Base-by-base conservation (phyloP, 1,140 invertebrate genomes). In the Sycophila sp. region DNA sequence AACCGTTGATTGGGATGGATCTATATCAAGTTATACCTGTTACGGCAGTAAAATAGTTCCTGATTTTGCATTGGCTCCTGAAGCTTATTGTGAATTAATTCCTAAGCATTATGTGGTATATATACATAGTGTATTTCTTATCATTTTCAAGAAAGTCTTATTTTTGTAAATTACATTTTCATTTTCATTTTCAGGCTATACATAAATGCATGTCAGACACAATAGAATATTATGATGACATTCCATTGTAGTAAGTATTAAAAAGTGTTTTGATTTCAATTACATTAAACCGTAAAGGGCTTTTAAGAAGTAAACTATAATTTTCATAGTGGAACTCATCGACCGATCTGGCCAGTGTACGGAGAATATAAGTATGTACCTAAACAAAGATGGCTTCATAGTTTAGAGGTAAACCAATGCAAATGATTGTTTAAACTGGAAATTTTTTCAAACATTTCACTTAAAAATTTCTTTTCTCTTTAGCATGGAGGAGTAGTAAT, bases 341-440 rank as follows among this genome's bases (percentile, higher is more conserved):
- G 94, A 75, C 93, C 94, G 26, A 82, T 94, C 11, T 95, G 94
- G 90, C 90, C 94, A 10, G 85, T 88, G 49, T 97, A 93, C 84
- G 95, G 95, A 40, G 92, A 94, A 82, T 96, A 96, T 80, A 87
- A 85, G 63, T 96, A 91, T 84, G 68, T 96, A 40, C 95, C 95
- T 7, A 88, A 84, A 58, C 94, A 97, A 80, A 85, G 95, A 75
- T 97, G 94, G 93, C 72, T 96, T 7, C 94, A 96, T 77, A 95
- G 89, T 82, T 84, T 96, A 34, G 94, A 96, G 85, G 90, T 91
- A 84, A 80, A 62, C 76, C 13, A n/a, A 7, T 47, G 5, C 22
- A 28, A 45, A 59, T 45, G 2, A 66, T 28, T 63, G n/a, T 30
- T 59, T 22, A 11, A 56, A 30, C 47, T 47, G 32, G 24, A 19